Conservation (phyloP, 2,888 invertebrate species). For the Lasioglossum figueresi region DNA sequence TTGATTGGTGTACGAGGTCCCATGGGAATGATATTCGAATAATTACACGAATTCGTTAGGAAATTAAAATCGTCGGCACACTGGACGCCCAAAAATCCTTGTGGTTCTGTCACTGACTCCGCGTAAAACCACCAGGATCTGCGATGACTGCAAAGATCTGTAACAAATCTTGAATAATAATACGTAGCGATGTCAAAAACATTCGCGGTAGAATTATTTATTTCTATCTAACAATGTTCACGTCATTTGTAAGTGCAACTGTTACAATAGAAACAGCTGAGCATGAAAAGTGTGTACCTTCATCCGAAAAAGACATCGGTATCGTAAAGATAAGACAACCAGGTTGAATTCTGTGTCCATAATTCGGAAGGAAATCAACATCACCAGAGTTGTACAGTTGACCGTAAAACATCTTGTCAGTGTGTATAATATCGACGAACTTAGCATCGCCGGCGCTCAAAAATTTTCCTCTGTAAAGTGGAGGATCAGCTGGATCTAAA, state of each 20-base stretch:
- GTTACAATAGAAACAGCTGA: no score
- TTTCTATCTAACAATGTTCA: no score
- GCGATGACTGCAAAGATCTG: constrained; percentile 86
- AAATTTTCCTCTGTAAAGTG: constrained; percentile 82
- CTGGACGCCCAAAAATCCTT: constrained; percentile 78
- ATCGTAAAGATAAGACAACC: constrained; percentile 80
- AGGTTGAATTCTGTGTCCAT: constrained; percentile 84
- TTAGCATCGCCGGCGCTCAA: constrained; percentile 80
- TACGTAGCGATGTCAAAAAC: no score
- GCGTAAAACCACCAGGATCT: constrained; percentile 85
- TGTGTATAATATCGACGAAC: constrained; percentile 85
- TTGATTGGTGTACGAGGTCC: constrained; percentile 73
- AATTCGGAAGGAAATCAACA: constrained; percentile 85
- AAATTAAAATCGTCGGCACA: constrained; percentile 59
- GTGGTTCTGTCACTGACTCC: constrained; percentile 82
- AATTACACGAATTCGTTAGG: constrained; percentile 40
- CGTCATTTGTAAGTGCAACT: no score
- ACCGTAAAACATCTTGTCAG: constrained; percentile 84
- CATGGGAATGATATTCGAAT: constrained; percentile 62
- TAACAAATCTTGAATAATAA: no score
- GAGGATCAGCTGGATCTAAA: constrained; percentile 85
- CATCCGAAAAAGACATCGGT: rapidly evolving
- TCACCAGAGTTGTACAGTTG: constrained; percentile 77
- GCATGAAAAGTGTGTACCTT: neutral
- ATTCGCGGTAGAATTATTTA: no score